These are phyloP conservation scores for Nothocercus julius DNA, from an alignment of 2,113 vertebrate genomes.

Conservation along the genomic window DNA sequence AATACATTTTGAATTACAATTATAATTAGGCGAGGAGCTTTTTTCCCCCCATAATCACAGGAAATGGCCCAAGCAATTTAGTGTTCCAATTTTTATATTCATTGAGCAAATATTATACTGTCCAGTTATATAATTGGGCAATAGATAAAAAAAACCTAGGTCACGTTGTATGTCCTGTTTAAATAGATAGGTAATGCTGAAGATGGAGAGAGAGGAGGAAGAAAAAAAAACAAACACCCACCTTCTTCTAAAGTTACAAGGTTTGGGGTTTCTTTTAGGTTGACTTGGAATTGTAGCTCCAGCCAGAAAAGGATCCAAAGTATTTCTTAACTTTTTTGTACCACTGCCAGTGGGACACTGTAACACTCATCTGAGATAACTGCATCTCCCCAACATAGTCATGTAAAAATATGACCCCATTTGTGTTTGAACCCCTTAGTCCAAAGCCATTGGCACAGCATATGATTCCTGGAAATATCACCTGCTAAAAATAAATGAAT, in stretches of 20 bases:
- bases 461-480: neutral
- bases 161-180: neutral
- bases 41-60: neutral
- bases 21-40: constrained; percentile 47
- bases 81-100: constrained; percentile 44
- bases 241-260: neutral
- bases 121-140: constrained; percentile 53
- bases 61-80: constrained; percentile 46
- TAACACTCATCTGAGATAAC: neutral
- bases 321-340: neutral
- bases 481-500: neutral
- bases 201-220: neutral
- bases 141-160: constrained; percentile 9
- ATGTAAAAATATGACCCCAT: neutral
- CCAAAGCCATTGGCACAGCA: neutral
- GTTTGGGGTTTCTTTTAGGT: neutral
- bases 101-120: constrained; percentile 58
- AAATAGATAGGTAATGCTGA: neutral
- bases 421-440: neutral
- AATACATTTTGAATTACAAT: constrained; percentile 63
- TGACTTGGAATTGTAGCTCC: neutral
- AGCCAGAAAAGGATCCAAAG: neutral
- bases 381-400: neutral
- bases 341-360: neutral
- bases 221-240: neutral